Percentiles rank a stretch among this genome's conserved stretches.
phyloP scores from a whole-genome alignment of 1,140 invertebrate species.

The Hyles euphorbiae region DNA sequence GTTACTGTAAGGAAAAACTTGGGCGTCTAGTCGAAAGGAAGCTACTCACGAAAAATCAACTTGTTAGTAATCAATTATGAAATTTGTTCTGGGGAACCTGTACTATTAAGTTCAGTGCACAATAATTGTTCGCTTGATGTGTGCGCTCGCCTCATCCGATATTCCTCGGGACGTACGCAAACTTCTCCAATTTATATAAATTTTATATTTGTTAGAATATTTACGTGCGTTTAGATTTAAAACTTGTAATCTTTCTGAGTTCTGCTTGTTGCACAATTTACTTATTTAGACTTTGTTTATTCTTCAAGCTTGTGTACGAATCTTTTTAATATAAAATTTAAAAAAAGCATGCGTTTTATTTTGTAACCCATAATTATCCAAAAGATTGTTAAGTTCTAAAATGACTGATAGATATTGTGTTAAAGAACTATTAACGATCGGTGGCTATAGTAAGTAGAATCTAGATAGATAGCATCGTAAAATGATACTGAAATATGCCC shows the following conservation, averaged over 20 bases:
- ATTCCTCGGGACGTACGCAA: slow-evolving; percentile 1
- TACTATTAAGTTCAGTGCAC: slow-evolving; percentile 9
- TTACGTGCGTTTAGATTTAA: slow-evolving; percentile 17
- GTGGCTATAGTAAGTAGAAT: too few species aligned
- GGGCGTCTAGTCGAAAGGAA: too few species aligned
- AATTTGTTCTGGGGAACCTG: too few species aligned
- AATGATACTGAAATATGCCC: too few species aligned
- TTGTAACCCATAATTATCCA: neutral
- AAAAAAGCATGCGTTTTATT: slow-evolving; percentile 26
- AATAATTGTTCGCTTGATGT: neutral
- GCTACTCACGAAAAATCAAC: too few species aligned
- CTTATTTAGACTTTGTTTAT: slow-evolving; percentile 41
- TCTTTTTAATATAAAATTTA: slow-evolving; percentile 41
- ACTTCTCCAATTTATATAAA: slow-evolving; percentile 12
- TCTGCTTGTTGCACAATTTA: slow-evolving; percentile 44
- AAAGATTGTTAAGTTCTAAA: too few species aligned
- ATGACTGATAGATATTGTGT: too few species aligned
- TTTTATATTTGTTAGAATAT: slow-evolving; percentile 23
- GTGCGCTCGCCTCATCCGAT: neutral
- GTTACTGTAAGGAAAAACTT: too few species aligned
- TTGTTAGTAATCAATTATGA: too few species aligned
- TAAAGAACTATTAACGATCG: too few species aligned
- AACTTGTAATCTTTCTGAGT: slow-evolving; percentile 26
- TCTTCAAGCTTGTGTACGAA: slow-evolving; percentile 44
- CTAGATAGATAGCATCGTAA: too few species aligned